Conservation (phyloP, 1,140 invertebrate genomes). For the Metopolophium dirhodum region DNA sequence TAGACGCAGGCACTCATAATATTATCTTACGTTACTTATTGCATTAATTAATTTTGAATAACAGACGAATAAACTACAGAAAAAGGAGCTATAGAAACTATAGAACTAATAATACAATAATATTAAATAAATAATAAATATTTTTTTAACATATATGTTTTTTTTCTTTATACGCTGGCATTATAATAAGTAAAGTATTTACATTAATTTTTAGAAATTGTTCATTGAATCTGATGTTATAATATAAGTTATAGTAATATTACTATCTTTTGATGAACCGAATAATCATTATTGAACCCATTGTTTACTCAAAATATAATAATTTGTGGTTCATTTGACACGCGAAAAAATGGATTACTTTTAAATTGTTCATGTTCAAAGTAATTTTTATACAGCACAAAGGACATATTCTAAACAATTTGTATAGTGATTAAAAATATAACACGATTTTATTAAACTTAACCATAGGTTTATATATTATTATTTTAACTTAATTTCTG, state of each 20-base stretch:
- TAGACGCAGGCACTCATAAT: too few relatives aligned
- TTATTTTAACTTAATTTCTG: not conserved
- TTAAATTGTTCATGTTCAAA: conserved; percentile 30
- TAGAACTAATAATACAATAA: too few relatives aligned
- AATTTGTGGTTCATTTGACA: conserved; percentile 12
- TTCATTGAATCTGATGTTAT: not conserved
- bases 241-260: not conserved
- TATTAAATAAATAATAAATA: too few relatives aligned
- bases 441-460: not conserved
- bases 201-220: not conserved
- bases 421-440: not conserved
- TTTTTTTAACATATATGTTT: too few relatives aligned
- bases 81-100: too few relatives aligned
- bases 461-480: not conserved
- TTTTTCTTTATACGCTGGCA: too few relatives aligned
- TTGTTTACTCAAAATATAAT: not conserved
- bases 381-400: conserved; percentile 1
- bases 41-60: too few relatives aligned
- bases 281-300: conserved; percentile 29
- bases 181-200: not conserved
- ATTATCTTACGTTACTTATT: too few relatives aligned
- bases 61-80: too few relatives aligned
- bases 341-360: not conserved
- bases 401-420: not conserved
- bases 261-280: not conserved